Conservation (phyloP, 2,113 vertebrate genomes). For the Pterocles gutturalis region DNA sequence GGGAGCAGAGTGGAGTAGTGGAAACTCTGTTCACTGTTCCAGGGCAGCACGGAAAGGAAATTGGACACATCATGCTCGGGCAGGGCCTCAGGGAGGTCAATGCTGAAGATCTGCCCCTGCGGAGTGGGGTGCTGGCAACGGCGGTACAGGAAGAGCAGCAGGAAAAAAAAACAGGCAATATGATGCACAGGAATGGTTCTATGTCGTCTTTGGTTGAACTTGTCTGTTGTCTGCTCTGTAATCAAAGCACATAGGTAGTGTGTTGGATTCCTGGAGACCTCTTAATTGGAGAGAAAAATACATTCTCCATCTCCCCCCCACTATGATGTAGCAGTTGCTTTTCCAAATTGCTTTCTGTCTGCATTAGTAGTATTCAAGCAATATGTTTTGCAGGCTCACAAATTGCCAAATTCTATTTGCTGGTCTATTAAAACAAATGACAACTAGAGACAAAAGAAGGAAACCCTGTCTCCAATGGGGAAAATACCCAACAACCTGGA, state of each 20-base stretch:
- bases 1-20: slow-evolving; percentile 70
- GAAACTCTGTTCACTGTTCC: slow-evolving; percentile 63
- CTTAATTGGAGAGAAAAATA: background rate
- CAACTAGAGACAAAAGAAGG: background rate
- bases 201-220: slow-evolving; percentile 74
- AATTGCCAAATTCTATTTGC: background rate
- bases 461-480: background rate
- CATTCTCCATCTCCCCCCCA: background rate
- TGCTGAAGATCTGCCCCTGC: slow-evolving; percentile 80
- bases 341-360: background rate
- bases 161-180: slow-evolving; percentile 80
- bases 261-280: background rate
- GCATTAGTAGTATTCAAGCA: background rate
- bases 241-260: background rate
- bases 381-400: background rate
- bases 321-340: background rate
- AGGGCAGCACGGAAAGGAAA: slow-evolving; percentile 63
- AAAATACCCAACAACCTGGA: background rate
- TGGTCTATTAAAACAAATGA: background rate
- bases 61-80: background rate
- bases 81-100: slow-evolving; percentile 80
- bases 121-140: slow-evolving; percentile 67
- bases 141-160: slow-evolving; percentile 80
- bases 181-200: slow-evolving; percentile 85
- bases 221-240: slow-evolving; percentile 80